Evolutionary conservation across 2,113 vertebrate genomes (phyloP).

Genomic region (Prochilodus magdalenae): DNA sequence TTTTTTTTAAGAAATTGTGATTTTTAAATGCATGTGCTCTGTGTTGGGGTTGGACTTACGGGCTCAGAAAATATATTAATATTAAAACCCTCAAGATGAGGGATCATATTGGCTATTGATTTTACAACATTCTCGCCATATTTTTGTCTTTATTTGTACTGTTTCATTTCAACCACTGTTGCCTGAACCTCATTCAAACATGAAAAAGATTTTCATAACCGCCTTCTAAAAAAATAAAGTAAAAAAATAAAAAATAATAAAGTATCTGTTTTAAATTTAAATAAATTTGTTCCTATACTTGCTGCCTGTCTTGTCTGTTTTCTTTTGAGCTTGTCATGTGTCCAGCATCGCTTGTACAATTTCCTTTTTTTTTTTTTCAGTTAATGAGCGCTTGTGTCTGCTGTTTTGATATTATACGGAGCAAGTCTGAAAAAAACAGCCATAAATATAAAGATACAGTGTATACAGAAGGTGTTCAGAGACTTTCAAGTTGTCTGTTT

Average conservation of each 20-base stretch:
- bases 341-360: too few species aligned
- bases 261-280: slow-evolving; percentile 87
- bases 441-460: too few species aligned
- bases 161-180: slow-evolving; percentile 84
- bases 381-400: too few species aligned
- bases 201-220: slow-evolving; percentile 85
- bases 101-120: slow-evolving; percentile 76
- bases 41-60: slow-evolving; percentile 76
- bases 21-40: slow-evolving; percentile 82
- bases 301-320: slow-evolving; percentile 67
- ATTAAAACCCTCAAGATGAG: slow-evolving; percentile 67
- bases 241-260: slow-evolving; percentile 74
- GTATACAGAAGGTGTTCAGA: too few species aligned
- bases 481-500: too few species aligned
- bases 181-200: slow-evolving; percentile 87
- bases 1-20: slow-evolving; percentile 74
- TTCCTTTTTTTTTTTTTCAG: too few species aligned
- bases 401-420: too few species aligned
- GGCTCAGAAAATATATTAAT: slow-evolving; percentile 73
- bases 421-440: too few species aligned
- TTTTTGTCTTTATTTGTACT: slow-evolving; percentile 69
- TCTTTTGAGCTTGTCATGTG: slow-evolving; percentile 44
- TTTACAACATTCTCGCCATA: slow-evolving; percentile 81
- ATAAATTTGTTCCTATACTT: slow-evolving; percentile 88
- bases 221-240: slow-evolving; percentile 83